These are phyloP conservation scores for Terebella lapidaria DNA, from an alignment of 2,888 invertebrate species.

Conservation along the genomic window DNA sequence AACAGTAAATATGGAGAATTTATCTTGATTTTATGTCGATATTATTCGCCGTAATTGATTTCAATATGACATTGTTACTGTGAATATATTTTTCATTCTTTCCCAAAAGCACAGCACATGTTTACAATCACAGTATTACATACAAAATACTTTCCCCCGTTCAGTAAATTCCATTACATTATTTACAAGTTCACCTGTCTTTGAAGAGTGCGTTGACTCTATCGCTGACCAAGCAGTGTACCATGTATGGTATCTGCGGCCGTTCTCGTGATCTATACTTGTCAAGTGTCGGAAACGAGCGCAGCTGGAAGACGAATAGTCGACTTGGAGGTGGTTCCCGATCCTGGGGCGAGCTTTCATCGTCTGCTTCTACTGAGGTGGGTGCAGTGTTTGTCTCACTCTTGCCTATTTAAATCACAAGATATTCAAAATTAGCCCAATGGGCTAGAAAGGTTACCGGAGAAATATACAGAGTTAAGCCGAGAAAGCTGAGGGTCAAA, in stretches of 20 bases:
- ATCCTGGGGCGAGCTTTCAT: too few species aligned
- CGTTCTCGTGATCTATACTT: slow-evolving; percentile 16
- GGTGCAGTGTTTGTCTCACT: too few species aligned
- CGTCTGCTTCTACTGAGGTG: too few species aligned
- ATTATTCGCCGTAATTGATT: not conserved
- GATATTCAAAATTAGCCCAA: too few species aligned
- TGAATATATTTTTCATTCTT: too few species aligned
- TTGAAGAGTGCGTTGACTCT: slow-evolving; percentile 33
- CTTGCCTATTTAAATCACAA: too few species aligned
- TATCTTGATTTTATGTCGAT: not conserved
- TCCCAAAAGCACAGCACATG: too few species aligned
- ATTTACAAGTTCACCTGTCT: slow-evolving; percentile 28
- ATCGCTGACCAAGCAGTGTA: slow-evolving; percentile 34
- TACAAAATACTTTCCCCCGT: not conserved
- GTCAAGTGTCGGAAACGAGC: slow-evolving; percentile 36
- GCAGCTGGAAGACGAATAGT: slow-evolving; percentile 36
- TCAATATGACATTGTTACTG: not conserved
- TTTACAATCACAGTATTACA: not conserved
- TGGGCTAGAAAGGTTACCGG: too few species aligned
- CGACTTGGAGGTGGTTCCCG: too few species aligned
- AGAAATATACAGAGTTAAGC: too few species aligned
- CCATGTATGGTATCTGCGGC: slow-evolving; percentile 19
- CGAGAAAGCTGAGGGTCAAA: too few species aligned
- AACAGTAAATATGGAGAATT: too few species aligned
- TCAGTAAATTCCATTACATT: not conserved